These are phyloP conservation scores for Eubasilissa regina DNA, from an alignment of 1,140 invertebrate genomes.

Conservation along the genomic window DNA sequence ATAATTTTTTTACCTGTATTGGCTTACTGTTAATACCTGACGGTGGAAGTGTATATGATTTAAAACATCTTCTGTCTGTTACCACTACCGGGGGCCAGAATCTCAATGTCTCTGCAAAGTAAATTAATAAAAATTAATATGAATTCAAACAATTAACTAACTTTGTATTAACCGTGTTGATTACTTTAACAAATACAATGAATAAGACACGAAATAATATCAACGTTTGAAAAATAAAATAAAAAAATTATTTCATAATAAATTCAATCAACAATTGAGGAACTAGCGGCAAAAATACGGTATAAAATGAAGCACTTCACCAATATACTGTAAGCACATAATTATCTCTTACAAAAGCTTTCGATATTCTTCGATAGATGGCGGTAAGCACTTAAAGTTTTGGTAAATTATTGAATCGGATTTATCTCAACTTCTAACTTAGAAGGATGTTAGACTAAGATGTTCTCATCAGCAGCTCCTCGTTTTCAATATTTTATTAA, in stretches of 20 bases:
- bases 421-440: too few species aligned
- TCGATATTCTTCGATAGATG: too few species aligned
- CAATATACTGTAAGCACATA: too few species aligned
- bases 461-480: too few species aligned
- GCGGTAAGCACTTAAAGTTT: too few species aligned
- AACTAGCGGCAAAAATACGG: too few species aligned
- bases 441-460: too few species aligned
- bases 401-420: too few species aligned
- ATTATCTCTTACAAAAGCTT: too few species aligned
- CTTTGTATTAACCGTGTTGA: neutral
- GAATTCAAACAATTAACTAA: neutral
- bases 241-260: constrained; percentile 61
- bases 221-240: neutral
- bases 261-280: constrained; percentile 72
- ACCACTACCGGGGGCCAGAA: constrained; percentile 67
- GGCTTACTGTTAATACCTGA: neutral
- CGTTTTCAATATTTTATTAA: too few species aligned
- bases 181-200: neutral
- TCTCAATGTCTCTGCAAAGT: constrained; percentile 70
- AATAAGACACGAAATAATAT: neutral
- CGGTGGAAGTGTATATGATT: constrained; percentile 56
- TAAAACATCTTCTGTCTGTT: constrained; percentile 65
- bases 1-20: neutral
- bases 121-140: constrained; percentile 12
- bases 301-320: too few species aligned